Conservation (phyloP, 2,797 vertebrate species). For the Echeneis naucrates region DNA sequence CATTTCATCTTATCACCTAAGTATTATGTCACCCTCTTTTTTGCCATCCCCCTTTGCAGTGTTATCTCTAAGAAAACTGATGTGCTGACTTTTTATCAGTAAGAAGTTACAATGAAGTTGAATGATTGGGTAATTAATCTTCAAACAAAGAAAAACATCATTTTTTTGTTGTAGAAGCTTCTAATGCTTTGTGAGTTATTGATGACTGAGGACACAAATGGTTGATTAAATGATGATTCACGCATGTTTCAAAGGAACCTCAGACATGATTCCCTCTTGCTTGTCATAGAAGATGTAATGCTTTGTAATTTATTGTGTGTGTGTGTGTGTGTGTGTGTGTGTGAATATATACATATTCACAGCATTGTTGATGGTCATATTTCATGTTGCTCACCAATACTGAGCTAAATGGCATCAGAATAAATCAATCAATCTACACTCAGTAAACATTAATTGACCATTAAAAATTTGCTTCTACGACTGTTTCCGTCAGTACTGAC, state of each 20-base stretch:
- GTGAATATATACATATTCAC: too few species aligned
- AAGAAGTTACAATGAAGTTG: background rate
- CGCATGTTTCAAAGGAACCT: background rate
- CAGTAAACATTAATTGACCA: background rate
- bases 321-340: too few species aligned
- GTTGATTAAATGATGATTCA: constrained; percentile 11
- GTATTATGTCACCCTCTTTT: background rate
- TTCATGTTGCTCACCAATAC: background rate
- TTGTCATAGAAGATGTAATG: too few species aligned
- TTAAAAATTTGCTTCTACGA: background rate
- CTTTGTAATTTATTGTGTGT: background rate
- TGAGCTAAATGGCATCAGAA: background rate
- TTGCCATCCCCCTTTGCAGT: background rate
- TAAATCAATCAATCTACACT: background rate
- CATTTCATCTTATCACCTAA: background rate
- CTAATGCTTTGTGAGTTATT: constrained; percentile 11
- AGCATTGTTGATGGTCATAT: background rate
- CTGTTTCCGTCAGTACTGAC: constrained; percentile 2
- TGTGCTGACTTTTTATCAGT: background rate
- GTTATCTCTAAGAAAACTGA: background rate
- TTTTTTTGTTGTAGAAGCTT: background rate
- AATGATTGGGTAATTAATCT: background rate
- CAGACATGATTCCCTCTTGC: too few species aligned
- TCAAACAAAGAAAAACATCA: background rate
- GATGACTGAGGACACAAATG: too few species aligned